Evolutionary conservation across 2,113 vertebrate genomes (phyloP), one percentile per base, ranked within the genome.

Genomic region (Pimephales promelas): DNA sequence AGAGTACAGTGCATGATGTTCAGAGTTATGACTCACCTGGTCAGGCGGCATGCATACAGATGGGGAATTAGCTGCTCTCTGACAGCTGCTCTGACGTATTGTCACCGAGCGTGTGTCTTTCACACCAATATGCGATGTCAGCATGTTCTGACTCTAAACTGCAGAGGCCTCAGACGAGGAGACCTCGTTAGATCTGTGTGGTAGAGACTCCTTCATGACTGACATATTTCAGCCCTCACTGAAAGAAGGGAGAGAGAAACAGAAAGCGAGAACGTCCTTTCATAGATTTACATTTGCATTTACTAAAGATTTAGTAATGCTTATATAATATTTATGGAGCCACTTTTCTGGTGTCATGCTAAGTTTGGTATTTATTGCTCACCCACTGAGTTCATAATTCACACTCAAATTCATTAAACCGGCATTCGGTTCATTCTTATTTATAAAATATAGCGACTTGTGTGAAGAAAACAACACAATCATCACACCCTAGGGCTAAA

Each of bases 101-200:
- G 79, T 45, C 45, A 14, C 31, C 2, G 64, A 56, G 18, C 45
- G 56, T 82, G 49, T 75, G 75, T 86, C 66, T 83, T 85, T 85
- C 83, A 87, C 36, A 80, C 68, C 57, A 52, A 68, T 85, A 70
- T 68, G 66, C 83, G 70, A 43, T 22, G 83, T 87, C 86, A 87
- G 86, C 86, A 87, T 52, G 57, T 87, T 85, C 68, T 83, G 73
- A 54, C 59, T 24, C 84, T 64, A 64, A 83, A 83, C 66, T 75
- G 80, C 79, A 26, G 47, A 57, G 64, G 66, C 61, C 72, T 85
- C 40, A 79, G 79, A 81, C 57, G 10, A 57, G 59, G 66, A 82
- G 87, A 74, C 68, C 79, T 84, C 24, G 56, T 84, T 74, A 86
- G 83, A 86, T 86, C 61, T 66, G 68, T 24, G 70, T 81, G 71